Conservation (phyloP, 1,140 invertebrate species). For the Bradynema listronoti region DNA sequence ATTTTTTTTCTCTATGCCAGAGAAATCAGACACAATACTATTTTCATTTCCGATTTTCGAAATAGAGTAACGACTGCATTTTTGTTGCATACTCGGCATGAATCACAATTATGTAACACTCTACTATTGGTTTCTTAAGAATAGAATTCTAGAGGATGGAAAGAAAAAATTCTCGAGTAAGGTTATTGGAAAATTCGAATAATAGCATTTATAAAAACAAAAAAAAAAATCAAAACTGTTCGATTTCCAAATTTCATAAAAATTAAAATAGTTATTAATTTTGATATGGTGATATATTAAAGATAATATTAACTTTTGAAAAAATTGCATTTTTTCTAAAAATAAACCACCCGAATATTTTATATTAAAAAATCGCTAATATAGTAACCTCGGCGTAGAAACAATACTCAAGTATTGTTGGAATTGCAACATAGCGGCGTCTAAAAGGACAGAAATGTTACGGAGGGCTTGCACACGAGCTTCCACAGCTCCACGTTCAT, state of each 20-base stretch:
- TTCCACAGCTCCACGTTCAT: slow-evolving; percentile 75
- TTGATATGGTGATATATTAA: background rate
- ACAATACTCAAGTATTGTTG: slow-evolving; percentile 68
- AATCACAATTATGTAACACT: no score
- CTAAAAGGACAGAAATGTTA: slow-evolving; percentile 78
- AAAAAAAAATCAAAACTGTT: background rate
- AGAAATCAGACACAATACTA: no score
- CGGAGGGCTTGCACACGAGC: slow-evolving; percentile 75
- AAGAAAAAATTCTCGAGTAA: no score
- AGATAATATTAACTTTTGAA: background rate
- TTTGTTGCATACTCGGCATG: no score
- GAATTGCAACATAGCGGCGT: slow-evolving; percentile 79
- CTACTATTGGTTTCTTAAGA: no score
- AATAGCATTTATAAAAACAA: no score
- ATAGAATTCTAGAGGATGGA: no score
- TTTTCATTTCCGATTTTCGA: no score
- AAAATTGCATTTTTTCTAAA: background rate
- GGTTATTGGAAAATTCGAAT: no score
- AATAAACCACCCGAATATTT: background rate
- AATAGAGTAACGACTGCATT: no score
- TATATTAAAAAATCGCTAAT: background rate
- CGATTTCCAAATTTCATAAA: background rate
- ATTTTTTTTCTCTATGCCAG: no score
- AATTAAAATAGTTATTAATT: background rate
- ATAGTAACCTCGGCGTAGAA: background rate